Conservation (phyloP, 92 coral and sea anemone species). For the Phenganax subtilis region DNA sequence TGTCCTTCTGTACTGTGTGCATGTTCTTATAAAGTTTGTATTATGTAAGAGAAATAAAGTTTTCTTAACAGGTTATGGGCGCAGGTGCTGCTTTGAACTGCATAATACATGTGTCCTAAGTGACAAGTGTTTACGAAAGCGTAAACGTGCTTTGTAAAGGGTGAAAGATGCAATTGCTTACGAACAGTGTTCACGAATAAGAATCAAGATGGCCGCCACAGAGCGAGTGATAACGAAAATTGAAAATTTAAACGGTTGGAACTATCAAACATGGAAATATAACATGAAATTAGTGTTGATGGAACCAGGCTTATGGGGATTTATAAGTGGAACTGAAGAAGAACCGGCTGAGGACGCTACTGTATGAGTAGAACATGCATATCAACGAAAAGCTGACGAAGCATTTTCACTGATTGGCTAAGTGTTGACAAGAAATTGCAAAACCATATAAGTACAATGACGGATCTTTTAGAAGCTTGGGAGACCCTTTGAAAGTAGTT, state of each 20-base stretch:
- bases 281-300: not conserved
- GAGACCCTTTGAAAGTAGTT: slow-evolving; percentile 28
- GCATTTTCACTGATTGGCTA: not conserved
- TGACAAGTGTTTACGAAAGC: not conserved
- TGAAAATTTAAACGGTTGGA: no score
- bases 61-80: not conserved
- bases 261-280: no score
- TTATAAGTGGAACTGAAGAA: not conserved
- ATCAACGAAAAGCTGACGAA: not conserved
- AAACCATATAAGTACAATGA: slow-evolving; percentile 15
- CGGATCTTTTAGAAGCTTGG: slow-evolving; percentile 32
- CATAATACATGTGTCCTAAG: not conserved
- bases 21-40: no score
- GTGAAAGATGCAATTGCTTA: not conserved
- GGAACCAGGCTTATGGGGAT: not conserved
- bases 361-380: not conserved
- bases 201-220: not conserved
- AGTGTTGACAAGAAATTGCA: slow-evolving; percentile 1
- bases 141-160: not conserved
- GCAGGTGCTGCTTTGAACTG: not conserved
- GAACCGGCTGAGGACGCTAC: not conserved
- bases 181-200: not conserved
- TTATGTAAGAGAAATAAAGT: not conserved
- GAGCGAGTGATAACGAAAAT: no score
- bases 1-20: no score